Evolutionary conservation across 2,888 invertebrate genomes (phyloP).

Genomic region (Dasysyrphus tricinctus): DNA sequence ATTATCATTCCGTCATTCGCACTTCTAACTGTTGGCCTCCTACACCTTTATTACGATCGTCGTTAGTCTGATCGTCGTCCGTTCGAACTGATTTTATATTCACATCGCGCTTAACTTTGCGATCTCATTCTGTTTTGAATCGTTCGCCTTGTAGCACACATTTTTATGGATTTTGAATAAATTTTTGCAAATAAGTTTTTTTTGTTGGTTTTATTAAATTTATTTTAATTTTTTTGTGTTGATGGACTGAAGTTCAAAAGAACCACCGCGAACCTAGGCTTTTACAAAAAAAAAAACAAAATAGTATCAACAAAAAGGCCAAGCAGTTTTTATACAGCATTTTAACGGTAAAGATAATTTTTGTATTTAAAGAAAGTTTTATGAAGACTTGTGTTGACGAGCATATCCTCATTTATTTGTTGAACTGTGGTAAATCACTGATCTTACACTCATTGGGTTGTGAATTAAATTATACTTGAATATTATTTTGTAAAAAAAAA

Average conservation of each 20-base stretch:
- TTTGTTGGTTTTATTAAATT: not conserved
- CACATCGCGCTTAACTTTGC: conserved; percentile 62
- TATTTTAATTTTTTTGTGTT: conserved; percentile 6
- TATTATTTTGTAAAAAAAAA: not conserved
- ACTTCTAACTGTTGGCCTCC: conserved; percentile 66
- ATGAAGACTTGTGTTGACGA: not conserved
- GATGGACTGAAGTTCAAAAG: not conserved
- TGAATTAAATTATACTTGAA: not conserved
- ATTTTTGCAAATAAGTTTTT: conserved; percentile 35
- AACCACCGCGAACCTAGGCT: not conserved
- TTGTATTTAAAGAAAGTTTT: conserved; percentile 3
- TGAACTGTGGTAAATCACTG: not conserved
- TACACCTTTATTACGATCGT: conserved; percentile 58
- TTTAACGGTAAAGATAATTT: not conserved
- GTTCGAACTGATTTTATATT: conserved; percentile 62
- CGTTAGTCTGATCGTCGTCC: conserved; percentile 38
- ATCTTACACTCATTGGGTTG: not conserved
- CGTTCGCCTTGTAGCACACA: conserved; percentile 66
- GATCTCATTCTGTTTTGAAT: conserved; percentile 71
- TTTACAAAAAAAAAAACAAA: not conserved
- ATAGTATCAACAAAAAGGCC: not conserved
- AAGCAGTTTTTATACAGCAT: not conserved
- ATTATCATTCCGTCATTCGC: conserved; percentile 70
- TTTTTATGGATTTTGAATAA: conserved; percentile 31
- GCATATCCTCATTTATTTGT: not conserved